phyloP scores from a whole-genome alignment of 2,113 vertebrate genomes.

The Chlorodrepanis virens region DNA sequence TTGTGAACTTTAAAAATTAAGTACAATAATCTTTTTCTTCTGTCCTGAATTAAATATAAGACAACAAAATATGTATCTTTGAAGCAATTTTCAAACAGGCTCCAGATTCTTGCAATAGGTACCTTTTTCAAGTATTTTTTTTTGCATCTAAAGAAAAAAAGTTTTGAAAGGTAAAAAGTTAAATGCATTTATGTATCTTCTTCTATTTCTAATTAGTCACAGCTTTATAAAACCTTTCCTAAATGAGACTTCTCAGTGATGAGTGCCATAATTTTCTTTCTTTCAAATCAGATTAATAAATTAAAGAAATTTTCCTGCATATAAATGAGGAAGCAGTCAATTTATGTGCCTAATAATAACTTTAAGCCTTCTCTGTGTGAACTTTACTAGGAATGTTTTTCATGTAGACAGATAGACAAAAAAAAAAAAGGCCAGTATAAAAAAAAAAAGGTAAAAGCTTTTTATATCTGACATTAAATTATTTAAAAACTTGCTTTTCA shows the following conservation, averaged over 20 bases:
- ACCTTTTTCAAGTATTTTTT: not conserved
- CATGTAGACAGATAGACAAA: conserved; percentile 45
- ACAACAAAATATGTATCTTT: not conserved
- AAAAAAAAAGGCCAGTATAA: not conserved
- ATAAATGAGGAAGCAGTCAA: conserved; percentile 57
- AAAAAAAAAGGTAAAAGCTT: not conserved
- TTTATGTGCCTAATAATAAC: conserved; percentile 65
- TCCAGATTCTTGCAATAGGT: not conserved
- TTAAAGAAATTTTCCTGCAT: conserved; percentile 63
- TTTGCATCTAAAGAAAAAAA: not conserved
- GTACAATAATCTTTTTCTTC: not conserved
- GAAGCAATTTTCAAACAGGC: not conserved
- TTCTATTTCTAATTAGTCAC: not conserved
- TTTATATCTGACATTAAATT: conserved; percentile 42
- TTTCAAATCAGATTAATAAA: conserved; percentile 66
- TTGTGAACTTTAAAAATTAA: not conserved
- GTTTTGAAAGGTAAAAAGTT: not conserved
- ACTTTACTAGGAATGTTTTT: conserved; percentile 59
- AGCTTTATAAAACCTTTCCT: conserved; percentile 13
- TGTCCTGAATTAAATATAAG: not conserved
- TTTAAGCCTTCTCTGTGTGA: conserved; percentile 28
- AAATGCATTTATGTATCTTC: not conserved
- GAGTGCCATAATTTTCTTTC: not conserved
- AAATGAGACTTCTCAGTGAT: not conserved
- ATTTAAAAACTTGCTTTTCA: conserved; percentile 44